Evolutionary conservation across 2,113 vertebrate genomes (phyloP).

Genomic region (Mustela lutreola): DNA sequence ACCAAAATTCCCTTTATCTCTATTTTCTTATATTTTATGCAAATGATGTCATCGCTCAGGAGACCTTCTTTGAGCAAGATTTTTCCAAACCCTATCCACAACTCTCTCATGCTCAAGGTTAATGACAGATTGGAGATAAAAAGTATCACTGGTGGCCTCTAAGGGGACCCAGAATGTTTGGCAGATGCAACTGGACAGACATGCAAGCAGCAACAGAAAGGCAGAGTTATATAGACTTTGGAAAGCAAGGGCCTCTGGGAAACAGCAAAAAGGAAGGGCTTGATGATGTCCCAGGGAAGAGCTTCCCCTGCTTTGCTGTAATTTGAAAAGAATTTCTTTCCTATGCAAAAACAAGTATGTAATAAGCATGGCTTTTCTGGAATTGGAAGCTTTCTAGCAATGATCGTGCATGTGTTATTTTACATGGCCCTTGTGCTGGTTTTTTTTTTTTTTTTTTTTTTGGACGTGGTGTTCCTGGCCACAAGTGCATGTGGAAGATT

Average conservation of each 20-base stretch:
- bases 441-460: background rate
- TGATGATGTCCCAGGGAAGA: background rate
- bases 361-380: constrained; percentile 50
- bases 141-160: background rate
- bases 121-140: background rate
- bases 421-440: background rate
- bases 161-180: background rate
- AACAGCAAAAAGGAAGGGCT: background rate
- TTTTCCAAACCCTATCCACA: background rate
- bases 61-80: constrained; percentile 6
- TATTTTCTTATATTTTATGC: constrained; percentile 4
- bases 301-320: background rate
- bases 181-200: background rate
- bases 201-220: background rate
- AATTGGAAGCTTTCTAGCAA: constrained; percentile 51
- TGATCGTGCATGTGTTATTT: background rate
- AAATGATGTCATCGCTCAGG: constrained; percentile 53
- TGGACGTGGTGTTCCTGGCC: background rate
- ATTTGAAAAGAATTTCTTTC: constrained; percentile 64
- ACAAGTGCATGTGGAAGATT: background rate
- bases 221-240: constrained; percentile 7
- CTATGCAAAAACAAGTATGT: constrained; percentile 39
- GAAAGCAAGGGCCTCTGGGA: background rate
- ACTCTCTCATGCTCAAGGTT: background rate
- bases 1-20: background rate